Conservation (phyloP, 1,140 invertebrate genomes). For the Drosophila prosaltans region DNA sequence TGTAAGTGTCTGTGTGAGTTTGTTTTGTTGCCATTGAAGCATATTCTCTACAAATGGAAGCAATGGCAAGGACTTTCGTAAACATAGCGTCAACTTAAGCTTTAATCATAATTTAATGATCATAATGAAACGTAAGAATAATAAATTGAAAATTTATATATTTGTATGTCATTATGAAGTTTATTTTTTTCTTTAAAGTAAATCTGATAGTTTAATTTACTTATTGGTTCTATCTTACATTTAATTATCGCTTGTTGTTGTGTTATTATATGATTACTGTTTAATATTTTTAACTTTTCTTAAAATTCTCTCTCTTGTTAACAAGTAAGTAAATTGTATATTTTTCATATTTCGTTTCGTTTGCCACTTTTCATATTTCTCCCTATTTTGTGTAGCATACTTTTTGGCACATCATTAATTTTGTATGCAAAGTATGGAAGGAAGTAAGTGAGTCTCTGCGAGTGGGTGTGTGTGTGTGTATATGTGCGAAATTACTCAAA, state of each 20-base stretch:
- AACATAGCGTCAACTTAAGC: slow-evolving; percentile 13
- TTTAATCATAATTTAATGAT: slow-evolving; percentile 30
- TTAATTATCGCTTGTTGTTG: no score
- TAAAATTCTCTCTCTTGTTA: no score
- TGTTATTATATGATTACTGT: no score
- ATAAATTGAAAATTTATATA: no score
- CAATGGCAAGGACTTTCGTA: not conserved
- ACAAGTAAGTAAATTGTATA: no score
- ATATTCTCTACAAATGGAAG: slow-evolving; percentile 26
- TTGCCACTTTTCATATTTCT: not conserved
- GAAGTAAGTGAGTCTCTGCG: slow-evolving; percentile 9
- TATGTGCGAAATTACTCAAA: slow-evolving; percentile 48
- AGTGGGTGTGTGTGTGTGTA: slow-evolving; percentile 20
- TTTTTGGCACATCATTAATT: slow-evolving; percentile 74
- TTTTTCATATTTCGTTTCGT: no score
- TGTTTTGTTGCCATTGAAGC: not conserved
- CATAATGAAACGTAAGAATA: not conserved
- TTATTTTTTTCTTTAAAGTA: no score
- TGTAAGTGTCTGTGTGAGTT: not conserved
- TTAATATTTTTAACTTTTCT: no score
- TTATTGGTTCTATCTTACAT: no score
- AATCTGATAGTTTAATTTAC: no score
- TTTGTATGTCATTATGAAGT: no score
- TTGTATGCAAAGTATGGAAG: slow-evolving; percentile 55
- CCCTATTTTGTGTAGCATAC: slow-evolving; percentile 50